Conservation (phyloP, 1,140 invertebrate species). For the Drosophila sp. region DNA sequence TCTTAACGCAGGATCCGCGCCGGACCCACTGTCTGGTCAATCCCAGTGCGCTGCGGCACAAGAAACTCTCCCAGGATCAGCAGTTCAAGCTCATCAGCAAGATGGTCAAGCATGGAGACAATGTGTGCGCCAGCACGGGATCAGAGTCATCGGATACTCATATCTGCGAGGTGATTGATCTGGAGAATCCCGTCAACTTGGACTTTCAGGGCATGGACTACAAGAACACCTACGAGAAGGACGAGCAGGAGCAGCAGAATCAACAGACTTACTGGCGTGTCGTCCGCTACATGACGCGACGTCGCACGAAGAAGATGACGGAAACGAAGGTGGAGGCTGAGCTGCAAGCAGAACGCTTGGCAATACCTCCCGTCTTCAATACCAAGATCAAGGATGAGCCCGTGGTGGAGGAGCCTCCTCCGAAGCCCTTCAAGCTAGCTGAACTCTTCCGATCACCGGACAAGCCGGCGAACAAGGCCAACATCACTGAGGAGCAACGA, state of each 20-base stretch:
- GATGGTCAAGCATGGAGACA: slow-evolving; percentile 74
- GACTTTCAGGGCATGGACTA: slow-evolving; percentile 84
- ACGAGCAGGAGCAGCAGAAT: slow-evolving; percentile 77
- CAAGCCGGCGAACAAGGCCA: slow-evolving; percentile 61
- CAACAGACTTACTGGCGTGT: slow-evolving; percentile 67
- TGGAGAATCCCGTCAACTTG: slow-evolving; percentile 74
- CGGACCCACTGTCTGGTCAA: slow-evolving; percentile 67
- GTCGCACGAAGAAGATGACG: slow-evolving; percentile 50
- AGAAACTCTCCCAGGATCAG: slow-evolving; percentile 48
- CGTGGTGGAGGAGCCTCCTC: neutral
- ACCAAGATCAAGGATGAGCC: slow-evolving; percentile 60
- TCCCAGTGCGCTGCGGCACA: slow-evolving; percentile 64
- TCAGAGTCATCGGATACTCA: slow-evolving; percentile 65
- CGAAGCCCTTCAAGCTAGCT: slow-evolving; percentile 35
- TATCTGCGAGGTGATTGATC: slow-evolving; percentile 77
- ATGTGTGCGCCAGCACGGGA: slow-evolving; percentile 62
- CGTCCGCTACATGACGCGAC: slow-evolving; percentile 63
- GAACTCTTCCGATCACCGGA: slow-evolving; percentile 63
- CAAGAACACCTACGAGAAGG: slow-evolving; percentile 71
- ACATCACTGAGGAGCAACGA: slow-evolving; percentile 55
- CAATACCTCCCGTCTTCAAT: slow-evolving; percentile 47
- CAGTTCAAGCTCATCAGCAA: slow-evolving; percentile 63
- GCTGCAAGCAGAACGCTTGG: slow-evolving; percentile 56
- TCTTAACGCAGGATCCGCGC: slow-evolving; percentile 78
- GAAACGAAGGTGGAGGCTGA: slow-evolving; percentile 59